Evolutionary conservation across 2,113 vertebrate species (phyloP).

Genomic region (Cinclus cinclus): DNA sequence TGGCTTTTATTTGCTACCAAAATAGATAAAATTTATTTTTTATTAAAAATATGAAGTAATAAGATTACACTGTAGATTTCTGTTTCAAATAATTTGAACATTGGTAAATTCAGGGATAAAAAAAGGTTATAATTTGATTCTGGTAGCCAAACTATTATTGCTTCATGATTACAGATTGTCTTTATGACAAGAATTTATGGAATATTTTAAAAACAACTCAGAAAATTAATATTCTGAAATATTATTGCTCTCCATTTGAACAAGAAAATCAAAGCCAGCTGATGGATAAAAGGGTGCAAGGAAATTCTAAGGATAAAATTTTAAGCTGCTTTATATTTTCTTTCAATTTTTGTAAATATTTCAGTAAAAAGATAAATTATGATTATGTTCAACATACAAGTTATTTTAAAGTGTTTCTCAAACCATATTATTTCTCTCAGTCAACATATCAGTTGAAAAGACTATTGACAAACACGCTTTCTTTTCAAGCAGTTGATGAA

Average conservation of each 20-base stretch:
- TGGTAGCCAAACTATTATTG: neutral
- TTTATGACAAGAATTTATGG: neutral
- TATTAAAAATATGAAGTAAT: neutral
- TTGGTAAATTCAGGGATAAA: neutral
- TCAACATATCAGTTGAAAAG: neutral
- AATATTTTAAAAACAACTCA: neutral
- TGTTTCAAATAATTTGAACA: neutral
- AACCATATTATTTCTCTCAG: neutral
- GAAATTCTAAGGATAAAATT: neutral
- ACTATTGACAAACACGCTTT: neutral
- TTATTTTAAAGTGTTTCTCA: neutral
- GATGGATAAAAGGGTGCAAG: neutral
- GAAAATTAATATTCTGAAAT: neutral
- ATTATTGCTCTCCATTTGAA: neutral
- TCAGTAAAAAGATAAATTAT: neutral
- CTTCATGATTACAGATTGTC: rapidly evolving
- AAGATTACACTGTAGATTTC: rapidly evolving
- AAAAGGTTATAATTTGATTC: neutral
- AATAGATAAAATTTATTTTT: neutral
- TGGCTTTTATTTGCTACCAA: neutral
- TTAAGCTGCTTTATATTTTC: neutral
- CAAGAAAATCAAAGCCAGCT: neutral
- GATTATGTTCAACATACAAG: neutral
- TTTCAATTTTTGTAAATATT: neutral
- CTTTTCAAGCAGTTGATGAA: neutral